Base-by-base conservation (phyloP, 2,113 vertebrate species). In the Indicator maculatus region DNA sequence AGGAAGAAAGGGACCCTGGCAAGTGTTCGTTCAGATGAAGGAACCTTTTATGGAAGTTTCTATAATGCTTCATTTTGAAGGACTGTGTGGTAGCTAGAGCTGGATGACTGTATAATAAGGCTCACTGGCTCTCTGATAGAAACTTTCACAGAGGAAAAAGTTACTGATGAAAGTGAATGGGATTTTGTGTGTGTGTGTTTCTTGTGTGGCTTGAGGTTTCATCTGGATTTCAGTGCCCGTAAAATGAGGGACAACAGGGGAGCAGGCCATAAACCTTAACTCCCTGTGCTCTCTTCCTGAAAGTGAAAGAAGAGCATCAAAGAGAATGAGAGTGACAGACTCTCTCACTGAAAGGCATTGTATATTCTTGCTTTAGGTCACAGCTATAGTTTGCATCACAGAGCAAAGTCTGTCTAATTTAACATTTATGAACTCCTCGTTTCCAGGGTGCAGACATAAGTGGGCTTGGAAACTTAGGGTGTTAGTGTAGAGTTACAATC, bases 241-340 rank as follows among this genome's bases (percentile, higher is more conserved):
- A 98, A 98, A 97, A 96, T 89, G 95, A 96, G 89, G 91, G 91
- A 94, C 98, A 98, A 88, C 97, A 93, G 92, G 89, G 70, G 93
- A 96, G 87, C 87, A 94, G 96, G 96, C 88, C 93, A 96, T 85
- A 93, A 94, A 95, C 94, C 74, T 85, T 69, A 96, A 91, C 93
- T 96, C 97, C 97, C 96, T 90, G 63, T 83, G 93, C 97, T 96
- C 90, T 95, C 91, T 53, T 79, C 96, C 90, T 96, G 58, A 89
- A 98, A 98, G 94, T 79, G 93, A 97, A 93, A 93, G 96, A 93
- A 97, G 93, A 91, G 52, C 98, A 97, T 98, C 98, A 98, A 99
- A 99, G 96, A 93, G 97, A 98, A 97, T 97, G 90, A 98, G 97
- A 97, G 96, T 91, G 77, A 96, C 93, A 65, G 97, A 95, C 36